phyloP scores from a whole-genome alignment of 2,797 vertebrate species.

The Karalla daura region DNA sequence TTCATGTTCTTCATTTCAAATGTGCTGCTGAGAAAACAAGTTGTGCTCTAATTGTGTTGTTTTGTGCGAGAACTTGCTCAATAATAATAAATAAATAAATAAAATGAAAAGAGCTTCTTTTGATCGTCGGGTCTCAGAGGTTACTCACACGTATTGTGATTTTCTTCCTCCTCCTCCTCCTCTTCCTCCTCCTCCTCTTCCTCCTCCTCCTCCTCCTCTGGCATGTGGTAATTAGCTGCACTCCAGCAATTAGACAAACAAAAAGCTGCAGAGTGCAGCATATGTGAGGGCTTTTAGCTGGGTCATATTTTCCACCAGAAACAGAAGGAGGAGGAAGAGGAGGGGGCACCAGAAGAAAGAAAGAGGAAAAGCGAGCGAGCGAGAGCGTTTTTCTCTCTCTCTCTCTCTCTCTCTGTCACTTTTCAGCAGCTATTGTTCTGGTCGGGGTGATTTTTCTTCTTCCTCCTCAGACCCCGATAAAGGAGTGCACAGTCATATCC shows the following conservation, averaged over 20 bases:
- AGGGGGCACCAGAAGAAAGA: too few relatives aligned
- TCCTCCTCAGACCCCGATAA: conserved; percentile 56
- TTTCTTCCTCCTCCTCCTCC: neutral
- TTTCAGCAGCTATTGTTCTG: conserved; percentile 69
- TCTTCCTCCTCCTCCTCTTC: neutral
- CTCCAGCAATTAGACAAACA: conserved; percentile 64
- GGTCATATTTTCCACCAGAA: conserved; percentile 54
- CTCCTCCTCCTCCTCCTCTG: neutral
- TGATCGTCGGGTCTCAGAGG: conserved; percentile 13
- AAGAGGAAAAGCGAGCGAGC: conserved; percentile 33
- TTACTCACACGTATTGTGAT: conserved; percentile 13
- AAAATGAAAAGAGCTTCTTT: conserved; percentile 28
- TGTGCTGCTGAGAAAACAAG: too few relatives aligned
- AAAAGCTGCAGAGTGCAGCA: conserved; percentile 30
- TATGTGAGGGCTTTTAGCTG: conserved; percentile 47
- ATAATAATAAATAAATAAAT: too few relatives aligned
- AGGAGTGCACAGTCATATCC: conserved; percentile 62
- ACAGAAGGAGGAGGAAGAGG: too few relatives aligned
- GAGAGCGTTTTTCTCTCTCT: conserved; percentile 50
- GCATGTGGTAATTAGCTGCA: conserved; percentile 54
- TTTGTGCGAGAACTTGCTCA: conserved; percentile 24
- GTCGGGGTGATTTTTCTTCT: conserved; percentile 55
- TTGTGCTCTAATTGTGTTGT: conserved; percentile 31
- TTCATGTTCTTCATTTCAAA: too few relatives aligned
- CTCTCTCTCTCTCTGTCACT: conserved; percentile 48